These are phyloP conservation scores for Nothobranchius furzeri DNA, from an alignment of 2,113 vertebrate genomes.

Conservation along the genomic window DNA sequence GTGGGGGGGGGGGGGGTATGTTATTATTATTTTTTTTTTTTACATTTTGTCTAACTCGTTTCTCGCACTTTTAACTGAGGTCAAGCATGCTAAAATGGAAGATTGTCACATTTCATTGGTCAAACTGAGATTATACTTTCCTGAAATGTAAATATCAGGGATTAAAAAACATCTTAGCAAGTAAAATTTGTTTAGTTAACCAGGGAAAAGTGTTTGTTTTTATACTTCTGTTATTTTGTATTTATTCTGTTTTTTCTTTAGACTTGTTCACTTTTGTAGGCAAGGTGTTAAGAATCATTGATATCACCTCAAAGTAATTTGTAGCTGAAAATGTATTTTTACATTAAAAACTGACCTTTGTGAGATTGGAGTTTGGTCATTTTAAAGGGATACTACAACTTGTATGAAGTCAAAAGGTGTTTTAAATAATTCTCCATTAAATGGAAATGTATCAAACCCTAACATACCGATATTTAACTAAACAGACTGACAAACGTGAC, in stretches of 20 bases:
- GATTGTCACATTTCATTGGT: slow-evolving; percentile 15
- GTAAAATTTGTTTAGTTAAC: slow-evolving; percentile 28
- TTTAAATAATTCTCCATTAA: no score
- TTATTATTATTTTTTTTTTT: not conserved
- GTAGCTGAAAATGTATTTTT: slow-evolving; percentile 53
- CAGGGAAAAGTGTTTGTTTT: slow-evolving; percentile 34
- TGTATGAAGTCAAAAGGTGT: no score
- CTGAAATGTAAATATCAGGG: slow-evolving; percentile 29
- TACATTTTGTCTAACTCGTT: slow-evolving; percentile 6
- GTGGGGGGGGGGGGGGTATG: no score
- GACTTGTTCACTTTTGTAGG: slow-evolving; percentile 33
- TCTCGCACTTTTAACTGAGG: slow-evolving; percentile 60
- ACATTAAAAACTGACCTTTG: slow-evolving; percentile 37
- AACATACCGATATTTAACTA: no score
- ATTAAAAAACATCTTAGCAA: slow-evolving; percentile 33
- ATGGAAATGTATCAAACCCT: no score
- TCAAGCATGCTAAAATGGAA: slow-evolving; percentile 5
- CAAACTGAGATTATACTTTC: slow-evolving; percentile 41
- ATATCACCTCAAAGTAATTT: slow-evolving; percentile 40
- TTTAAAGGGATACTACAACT: no score
- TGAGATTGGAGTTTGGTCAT: not conserved
- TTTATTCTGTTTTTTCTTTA: slow-evolving; percentile 55
- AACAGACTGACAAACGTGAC: not conserved
- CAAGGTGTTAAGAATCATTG: slow-evolving; percentile 26
- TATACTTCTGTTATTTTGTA: slow-evolving; percentile 45